Percentiles rank a stretch among this genome's conserved stretches.
phyloP scores from a whole-genome alignment of 2,888 invertebrate species.

The Epistrophe eligans region DNA sequence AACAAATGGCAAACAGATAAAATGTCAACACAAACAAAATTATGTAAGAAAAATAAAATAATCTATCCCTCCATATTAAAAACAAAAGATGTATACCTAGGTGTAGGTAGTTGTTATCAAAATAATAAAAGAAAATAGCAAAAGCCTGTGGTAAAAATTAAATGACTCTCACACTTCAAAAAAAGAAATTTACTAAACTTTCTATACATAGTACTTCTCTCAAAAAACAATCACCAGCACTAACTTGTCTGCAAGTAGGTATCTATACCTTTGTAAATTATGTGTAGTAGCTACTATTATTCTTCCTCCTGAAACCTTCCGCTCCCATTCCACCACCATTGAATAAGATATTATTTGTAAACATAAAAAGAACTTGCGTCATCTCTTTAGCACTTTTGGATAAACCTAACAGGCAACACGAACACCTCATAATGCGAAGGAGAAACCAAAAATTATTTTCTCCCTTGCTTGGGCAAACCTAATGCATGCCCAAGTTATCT shows the following conservation, averaged over 20 bases:
- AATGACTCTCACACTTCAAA: not conserved
- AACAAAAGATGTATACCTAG: not conserved
- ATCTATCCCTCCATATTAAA: not conserved
- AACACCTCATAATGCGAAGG: constrained; percentile 12
- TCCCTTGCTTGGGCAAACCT: not conserved
- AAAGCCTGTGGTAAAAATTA: not conserved
- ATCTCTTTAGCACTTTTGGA: constrained; percentile 1
- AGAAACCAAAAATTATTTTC: not conserved
- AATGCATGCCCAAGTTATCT: not conserved
- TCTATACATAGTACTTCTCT: too few species aligned
- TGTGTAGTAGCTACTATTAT: not conserved
- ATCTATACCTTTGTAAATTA: not conserved
- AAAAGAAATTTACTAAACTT: not conserved
- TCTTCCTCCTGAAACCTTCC: not conserved
- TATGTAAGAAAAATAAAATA: not conserved
- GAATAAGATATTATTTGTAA: not conserved
- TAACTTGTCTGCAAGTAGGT: not conserved
- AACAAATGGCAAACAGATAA: not conserved
- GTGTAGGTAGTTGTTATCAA: not conserved
- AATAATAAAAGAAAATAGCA: constrained; percentile 16
- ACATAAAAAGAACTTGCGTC: constrained; percentile 21
- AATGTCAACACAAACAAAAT: constrained; percentile 11
- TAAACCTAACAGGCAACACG: not conserved
- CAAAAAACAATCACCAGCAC: not conserved
- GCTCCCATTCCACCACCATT: not conserved